Percentiles rank a stretch among this genome's conserved stretches.
These are phyloP conservation scores for Dolichomitus sp. DNA, from an alignment of 2,888 invertebrate species.

Conservation along the genomic window DNA sequence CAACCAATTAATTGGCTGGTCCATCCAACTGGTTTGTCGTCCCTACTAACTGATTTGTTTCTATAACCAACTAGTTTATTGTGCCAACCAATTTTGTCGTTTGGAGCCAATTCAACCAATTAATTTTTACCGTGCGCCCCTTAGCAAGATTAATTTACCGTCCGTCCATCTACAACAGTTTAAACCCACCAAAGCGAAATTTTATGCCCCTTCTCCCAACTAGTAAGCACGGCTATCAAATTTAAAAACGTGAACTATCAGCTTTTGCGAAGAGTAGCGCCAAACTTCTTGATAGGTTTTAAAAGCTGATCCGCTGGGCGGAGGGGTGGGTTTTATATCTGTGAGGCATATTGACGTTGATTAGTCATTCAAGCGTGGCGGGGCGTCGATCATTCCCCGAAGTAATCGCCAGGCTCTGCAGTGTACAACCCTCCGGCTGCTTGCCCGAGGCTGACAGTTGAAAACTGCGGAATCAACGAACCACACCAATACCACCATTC, in stretches of 20 bases:
- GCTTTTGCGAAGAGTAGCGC: slow-evolving; percentile 18
- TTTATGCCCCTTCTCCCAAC: background rate
- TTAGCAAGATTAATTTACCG: background rate
- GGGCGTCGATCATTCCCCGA: slow-evolving; percentile 64
- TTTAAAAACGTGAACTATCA: slow-evolving; percentile 22
- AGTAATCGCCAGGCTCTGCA: slow-evolving; percentile 54
- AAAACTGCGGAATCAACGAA: slow-evolving; percentile 67
- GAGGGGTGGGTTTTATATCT: slow-evolving; percentile 12
- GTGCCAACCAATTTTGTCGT: too few relatives aligned
- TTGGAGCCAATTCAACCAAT: too few relatives aligned
- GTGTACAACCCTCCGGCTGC: slow-evolving; percentile 43
- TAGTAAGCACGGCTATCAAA: slow-evolving; percentile 10
- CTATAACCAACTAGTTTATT: too few relatives aligned
- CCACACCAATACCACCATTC: slow-evolving; percentile 38
- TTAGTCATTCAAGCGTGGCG: slow-evolving; percentile 66
- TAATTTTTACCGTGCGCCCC: too few relatives aligned
- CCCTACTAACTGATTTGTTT: too few relatives aligned
- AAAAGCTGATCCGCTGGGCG: slow-evolving; percentile 33
- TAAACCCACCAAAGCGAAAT: background rate
- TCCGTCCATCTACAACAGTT: background rate
- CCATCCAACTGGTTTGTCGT: too few relatives aligned
- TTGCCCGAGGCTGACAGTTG: slow-evolving; percentile 61
- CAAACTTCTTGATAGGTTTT: slow-evolving; percentile 63
- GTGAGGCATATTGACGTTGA: slow-evolving; percentile 66
- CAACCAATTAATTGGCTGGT: too few relatives aligned